These are phyloP conservation scores for Parthenolecanium corni DNA, from an alignment of 2,888 invertebrate genomes.

Conservation along the genomic window DNA sequence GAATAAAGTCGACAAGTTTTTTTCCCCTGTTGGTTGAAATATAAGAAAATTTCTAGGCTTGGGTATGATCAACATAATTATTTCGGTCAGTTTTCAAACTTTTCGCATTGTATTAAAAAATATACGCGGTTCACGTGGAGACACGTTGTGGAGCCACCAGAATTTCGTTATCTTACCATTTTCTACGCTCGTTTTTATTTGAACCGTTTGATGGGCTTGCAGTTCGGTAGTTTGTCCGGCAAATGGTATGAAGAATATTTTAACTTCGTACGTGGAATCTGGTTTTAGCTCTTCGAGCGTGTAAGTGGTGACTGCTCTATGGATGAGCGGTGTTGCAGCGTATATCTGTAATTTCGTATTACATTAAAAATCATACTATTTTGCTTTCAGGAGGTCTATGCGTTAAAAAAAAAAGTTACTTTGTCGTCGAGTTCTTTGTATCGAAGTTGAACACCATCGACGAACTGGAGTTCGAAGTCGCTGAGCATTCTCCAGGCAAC, in stretches of 20 bases:
- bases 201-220: slow-evolving; percentile 55
- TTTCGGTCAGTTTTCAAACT: too few species aligned
- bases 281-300: slow-evolving; percentile 66
- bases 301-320: slow-evolving; percentile 65
- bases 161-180: slow-evolving; percentile 51
- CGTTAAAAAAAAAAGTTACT: slow-evolving; percentile 33
- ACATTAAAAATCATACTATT: neutral
- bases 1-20: too few species aligned
- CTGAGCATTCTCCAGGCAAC: slow-evolving; percentile 72
- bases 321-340: slow-evolving; percentile 71
- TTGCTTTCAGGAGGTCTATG: too few species aligned
- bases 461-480: slow-evolving; percentile 66
- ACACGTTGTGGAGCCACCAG: too few species aligned
- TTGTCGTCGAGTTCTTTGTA: slow-evolving; percentile 72
- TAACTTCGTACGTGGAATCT: slow-evolving; percentile 68
- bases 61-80: too few species aligned
- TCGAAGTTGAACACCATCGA: slow-evolving; percentile 77
- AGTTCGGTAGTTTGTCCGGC: slow-evolving; percentile 66
- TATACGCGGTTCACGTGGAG: too few species aligned
- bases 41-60: too few species aligned
- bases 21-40: too few species aligned
- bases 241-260: slow-evolving; percentile 71
- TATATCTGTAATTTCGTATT: slow-evolving; percentile 47
- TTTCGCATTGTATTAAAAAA: too few species aligned
- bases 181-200: slow-evolving; percentile 58